Conservation (phyloP, 2,113 vertebrate species). For the Eonycteris spelaea region DNA sequence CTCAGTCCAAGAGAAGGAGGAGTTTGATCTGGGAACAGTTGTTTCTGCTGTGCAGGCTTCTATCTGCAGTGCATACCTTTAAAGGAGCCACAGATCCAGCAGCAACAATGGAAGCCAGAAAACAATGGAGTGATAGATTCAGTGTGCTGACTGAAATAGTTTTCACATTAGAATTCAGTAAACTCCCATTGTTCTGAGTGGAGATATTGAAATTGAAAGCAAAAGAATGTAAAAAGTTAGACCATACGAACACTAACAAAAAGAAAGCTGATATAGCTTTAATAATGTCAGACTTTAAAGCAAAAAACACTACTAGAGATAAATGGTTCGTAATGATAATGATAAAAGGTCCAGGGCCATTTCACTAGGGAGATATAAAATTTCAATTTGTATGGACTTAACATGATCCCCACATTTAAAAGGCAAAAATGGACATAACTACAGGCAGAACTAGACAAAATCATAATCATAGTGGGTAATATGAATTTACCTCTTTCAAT, state of each 20-base stretch:
- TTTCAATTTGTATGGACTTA: neutral
- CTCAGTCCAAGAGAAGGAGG: neutral
- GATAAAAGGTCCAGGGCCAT: neutral
- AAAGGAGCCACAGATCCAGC: neutral
- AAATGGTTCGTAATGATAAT: neutral
- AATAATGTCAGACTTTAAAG: neutral
- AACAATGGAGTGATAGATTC: too few relatives aligned
- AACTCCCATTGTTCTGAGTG: neutral
- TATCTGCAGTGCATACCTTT: neutral
- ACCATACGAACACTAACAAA: neutral
- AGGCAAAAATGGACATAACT: neutral
- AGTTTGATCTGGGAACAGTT: neutral
- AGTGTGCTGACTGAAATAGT: neutral
- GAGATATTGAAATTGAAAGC: neutral
- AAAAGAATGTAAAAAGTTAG: neutral
- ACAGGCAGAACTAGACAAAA: neutral
- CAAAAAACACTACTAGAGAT: neutral
- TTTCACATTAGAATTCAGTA: neutral
- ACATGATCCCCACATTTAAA: neutral
- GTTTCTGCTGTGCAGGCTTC: neutral
- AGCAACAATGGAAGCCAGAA: neutral
- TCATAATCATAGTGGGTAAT: neutral
- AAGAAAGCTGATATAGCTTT: neutral
- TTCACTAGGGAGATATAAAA: neutral
- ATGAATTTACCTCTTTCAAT: neutral